Evolutionary conservation across 1,140 invertebrate genomes (phyloP).

Genomic region (Trinorchestia longiramus): DNA sequence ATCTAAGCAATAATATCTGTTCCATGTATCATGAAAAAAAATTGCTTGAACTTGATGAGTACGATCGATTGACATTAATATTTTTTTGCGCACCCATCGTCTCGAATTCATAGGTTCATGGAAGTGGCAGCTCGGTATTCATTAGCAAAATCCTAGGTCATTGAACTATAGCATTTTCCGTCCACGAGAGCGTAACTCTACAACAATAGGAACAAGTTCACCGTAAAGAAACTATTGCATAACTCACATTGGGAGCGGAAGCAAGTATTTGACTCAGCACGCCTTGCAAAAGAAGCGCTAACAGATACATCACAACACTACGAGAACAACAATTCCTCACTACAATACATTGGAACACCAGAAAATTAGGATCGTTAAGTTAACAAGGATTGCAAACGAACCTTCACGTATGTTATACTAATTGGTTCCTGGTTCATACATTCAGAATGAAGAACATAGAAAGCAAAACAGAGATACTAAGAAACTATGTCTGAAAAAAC

Average conservation of each 20-base stretch:
- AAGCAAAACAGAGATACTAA: not conserved
- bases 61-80: not conserved
- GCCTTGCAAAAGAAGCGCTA: not conserved
- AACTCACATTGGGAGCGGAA: not conserved
- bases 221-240: not conserved
- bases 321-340: not conserved
- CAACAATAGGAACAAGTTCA: not conserved
- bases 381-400: not conserved
- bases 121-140: not conserved
- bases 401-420: not conserved
- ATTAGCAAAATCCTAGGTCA: not conserved
- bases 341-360: not conserved
- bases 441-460: not conserved
- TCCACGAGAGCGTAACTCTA: not conserved
- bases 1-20: not conserved
- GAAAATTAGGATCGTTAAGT: not conserved
- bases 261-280: not conserved
- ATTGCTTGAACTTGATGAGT: not conserved
- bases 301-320: not conserved
- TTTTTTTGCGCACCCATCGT: not conserved
- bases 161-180: not conserved
- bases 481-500: not conserved
- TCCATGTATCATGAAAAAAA: not conserved
- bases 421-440: not conserved
- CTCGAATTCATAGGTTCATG: not conserved